phyloP scores from a whole-genome alignment of 2,888 invertebrate genomes.

The Chironomus riparius region DNA sequence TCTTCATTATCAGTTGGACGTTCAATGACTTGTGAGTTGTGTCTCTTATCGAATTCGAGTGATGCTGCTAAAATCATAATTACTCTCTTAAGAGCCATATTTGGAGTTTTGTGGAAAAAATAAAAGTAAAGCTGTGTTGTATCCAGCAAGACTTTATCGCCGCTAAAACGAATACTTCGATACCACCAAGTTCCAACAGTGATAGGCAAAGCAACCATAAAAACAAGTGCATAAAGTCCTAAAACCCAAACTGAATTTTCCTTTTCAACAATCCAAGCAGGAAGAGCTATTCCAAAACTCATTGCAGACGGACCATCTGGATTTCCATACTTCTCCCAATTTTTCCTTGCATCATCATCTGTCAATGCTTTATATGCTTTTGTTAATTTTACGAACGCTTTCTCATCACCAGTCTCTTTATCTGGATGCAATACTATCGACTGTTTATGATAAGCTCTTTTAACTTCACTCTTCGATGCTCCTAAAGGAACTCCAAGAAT shows the following conservation, averaged over 20 bases:
- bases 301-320: slow-evolving; percentile 99
- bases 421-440: slow-evolving; percentile 95
- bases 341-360: slow-evolving; percentile 91
- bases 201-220: slow-evolving; percentile 93
- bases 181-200: slow-evolving; percentile 98
- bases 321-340: slow-evolving; percentile 99
- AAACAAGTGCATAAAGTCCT: slow-evolving; percentile 88
- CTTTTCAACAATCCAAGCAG: slow-evolving; percentile 99
- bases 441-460: slow-evolving; percentile 89
- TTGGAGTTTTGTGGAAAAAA: slow-evolving; percentile 92
- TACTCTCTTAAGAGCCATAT: slow-evolving; percentile 89
- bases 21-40: slow-evolving; percentile 90
- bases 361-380: slow-evolving; percentile 91
- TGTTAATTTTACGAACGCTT: slow-evolving; percentile 93
- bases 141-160: slow-evolving; percentile 90
- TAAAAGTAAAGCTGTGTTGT: slow-evolving; percentile 96
- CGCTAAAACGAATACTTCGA: slow-evolving; percentile 91
- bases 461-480: slow-evolving; percentile 80
- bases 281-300: slow-evolving; percentile 98
- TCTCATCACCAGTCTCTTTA: slow-evolving; percentile 93
- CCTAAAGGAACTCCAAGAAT: slow-evolving; percentile 85
- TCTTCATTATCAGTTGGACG: slow-evolving; percentile 90
- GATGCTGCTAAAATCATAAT: slow-evolving; percentile 96
- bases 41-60: slow-evolving; percentile 87
- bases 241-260: slow-evolving; percentile 98